Evolutionary conservation across 2,797 vertebrate genomes (phyloP), one percentile per base, ranked within the genome.

Genomic region (Capromys pilorides): DNA sequence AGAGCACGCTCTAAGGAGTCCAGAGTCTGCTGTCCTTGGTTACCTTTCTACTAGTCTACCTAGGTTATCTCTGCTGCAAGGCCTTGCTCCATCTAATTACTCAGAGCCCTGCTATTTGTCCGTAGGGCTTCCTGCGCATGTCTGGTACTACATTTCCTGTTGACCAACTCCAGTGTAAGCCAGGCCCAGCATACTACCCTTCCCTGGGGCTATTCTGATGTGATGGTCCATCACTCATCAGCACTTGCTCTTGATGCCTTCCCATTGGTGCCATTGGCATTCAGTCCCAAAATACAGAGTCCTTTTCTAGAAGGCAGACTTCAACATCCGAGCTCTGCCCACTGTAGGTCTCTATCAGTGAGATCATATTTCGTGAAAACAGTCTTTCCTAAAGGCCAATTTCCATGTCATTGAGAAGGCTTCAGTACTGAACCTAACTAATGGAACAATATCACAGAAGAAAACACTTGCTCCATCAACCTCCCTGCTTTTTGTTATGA

Each of bases 341-440:
- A 11, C 31, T 91, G 39, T 31, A 41, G 57, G 62, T 1, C 14
- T 90, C 67, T 57, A 83, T 39, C 10, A 78, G 18, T 69, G 51
- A 33, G 89, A 75, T 85, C 80, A 87, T 41, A 95, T 67, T 93
- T 71, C 85, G 36, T 88, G 77, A 89, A 90, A 92, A 82, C 24
- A 82, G 33, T 59, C 41, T 95, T 94, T 91, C 92, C 66, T 91
- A 90, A 91, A 57, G 71, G 82, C n/a, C 41, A 86, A 51, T 91
- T 96, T 90, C 79, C 95, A 92, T 26, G 41, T 19, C 78, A 64
- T 61, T 41, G 22, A 90, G 86, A 75, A 81, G 33, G 39, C 36
- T 62, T 62, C 45, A 86, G 26, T 89, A 49, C 73, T 86, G 86
- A 94, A 51, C 45, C 59, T 78, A 94, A 73, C 9, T 4, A 33